Conservation (phyloP, 1,140 invertebrate genomes). For the Drosophila truncata region DNA sequence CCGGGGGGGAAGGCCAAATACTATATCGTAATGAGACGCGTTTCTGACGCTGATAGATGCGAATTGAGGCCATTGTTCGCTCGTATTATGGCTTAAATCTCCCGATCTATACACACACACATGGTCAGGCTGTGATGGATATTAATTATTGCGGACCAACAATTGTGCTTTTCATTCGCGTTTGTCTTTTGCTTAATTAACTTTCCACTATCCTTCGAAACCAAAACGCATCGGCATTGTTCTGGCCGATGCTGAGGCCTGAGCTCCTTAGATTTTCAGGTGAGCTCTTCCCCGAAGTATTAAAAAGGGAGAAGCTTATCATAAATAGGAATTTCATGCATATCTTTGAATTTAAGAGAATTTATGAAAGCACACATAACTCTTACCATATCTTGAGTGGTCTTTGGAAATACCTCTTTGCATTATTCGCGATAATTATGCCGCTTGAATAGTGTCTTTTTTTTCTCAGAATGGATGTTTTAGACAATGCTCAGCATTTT, state of each 20-base stretch:
- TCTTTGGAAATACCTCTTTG: background rate
- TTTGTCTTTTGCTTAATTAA: slow-evolving; percentile 42
- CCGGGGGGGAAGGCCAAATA: background rate
- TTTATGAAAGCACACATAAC: background rate
- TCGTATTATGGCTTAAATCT: slow-evolving; percentile 11
- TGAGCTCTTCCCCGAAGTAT: background rate
- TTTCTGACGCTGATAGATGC: slow-evolving; percentile 18
- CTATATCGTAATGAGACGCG: slow-evolving; percentile 16
- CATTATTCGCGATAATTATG: slow-evolving; percentile 31
- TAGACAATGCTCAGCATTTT: slow-evolving; percentile 32
- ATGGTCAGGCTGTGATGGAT: slow-evolving; percentile 18
- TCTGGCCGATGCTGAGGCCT: background rate
- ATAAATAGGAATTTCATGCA: background rate
- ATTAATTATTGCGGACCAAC: slow-evolving; percentile 19
- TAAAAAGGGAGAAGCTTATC: background rate
- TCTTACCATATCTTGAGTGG: background rate
- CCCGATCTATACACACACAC: background rate
- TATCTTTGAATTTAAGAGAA: background rate
- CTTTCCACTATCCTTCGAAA: background rate
- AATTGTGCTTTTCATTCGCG: slow-evolving; percentile 10
- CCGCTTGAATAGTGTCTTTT: background rate
- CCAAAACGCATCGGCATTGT: slow-evolving; percentile 11
- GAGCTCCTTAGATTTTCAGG: background rate
- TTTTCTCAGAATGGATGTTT: background rate
- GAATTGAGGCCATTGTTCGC: slow-evolving; percentile 7